Base-by-base conservation (phyloP, 2,888 invertebrate species). In the Lissonota sp. region DNA sequence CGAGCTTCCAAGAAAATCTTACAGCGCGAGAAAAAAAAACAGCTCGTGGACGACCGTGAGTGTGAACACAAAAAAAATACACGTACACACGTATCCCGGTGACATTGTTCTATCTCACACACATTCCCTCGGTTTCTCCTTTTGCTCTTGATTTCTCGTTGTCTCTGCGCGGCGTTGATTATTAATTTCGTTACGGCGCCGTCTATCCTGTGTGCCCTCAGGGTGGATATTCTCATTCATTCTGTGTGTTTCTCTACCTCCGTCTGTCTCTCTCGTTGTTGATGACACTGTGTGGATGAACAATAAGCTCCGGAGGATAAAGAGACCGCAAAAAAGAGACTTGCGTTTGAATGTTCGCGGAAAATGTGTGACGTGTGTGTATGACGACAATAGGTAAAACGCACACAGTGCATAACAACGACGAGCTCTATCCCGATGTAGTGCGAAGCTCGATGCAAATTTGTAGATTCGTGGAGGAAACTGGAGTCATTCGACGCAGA, bases 181-280 rank as follows among this genome's bases (percentile, higher is more conserved):
- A 80, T 80, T 80, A 80, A 80, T 75, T 75, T 80, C 75, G 75
- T 80, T 80, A 80, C 39, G 70, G 69, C 63, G 58, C 79, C 63
- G 53, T 66, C 75, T 71, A 26, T 26, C 46, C 39, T 51, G 63
- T 58, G 75, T 75, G 51, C 79, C 79, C 75, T 62, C 57, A 66
- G 75, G 63, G 67, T 55, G 12, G 26, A 49, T n/a, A 60, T 60
- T 49, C 70, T 53, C 46, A 55, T 42, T 62, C 55, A 44, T 72
- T 60, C 10, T 4, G 3, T 0, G 7, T 26, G 3, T 26, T 8
- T 7, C 39, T 51, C 51, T n/a, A n/a, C 44, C 44, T 57, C 64
- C 57, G 62, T 40, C 49, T 42, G 53, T 6, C 6, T n/a, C 64
- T 55, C 10, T 51, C 46, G 8, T 14, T 42, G 46, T 12, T 60